Percentiles rank a stretch among this genome's conserved stretches.
Conservation (phyloP, 23 tunicate species). For the Oikopleura vanhoeffeni region DNA sequence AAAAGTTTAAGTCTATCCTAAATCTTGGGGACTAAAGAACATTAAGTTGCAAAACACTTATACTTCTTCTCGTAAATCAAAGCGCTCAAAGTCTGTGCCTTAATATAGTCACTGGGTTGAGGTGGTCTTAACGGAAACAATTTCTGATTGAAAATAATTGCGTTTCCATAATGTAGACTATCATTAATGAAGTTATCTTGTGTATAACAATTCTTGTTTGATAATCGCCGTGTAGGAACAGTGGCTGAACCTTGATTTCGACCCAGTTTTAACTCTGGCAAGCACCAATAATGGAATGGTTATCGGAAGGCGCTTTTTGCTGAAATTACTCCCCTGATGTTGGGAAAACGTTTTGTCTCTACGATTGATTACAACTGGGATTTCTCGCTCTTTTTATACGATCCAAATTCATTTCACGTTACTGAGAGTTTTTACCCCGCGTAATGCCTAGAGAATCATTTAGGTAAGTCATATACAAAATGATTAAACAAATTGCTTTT, state of each 20-base stretch:
- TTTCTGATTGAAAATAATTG: too few relatives aligned
- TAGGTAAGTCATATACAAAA: neutral
- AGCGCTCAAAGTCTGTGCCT: too few relatives aligned
- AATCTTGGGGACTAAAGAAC: too few relatives aligned
- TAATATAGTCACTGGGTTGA: too few relatives aligned
- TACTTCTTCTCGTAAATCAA: too few relatives aligned
- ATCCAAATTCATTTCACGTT: neutral
- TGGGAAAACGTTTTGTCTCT: neutral
- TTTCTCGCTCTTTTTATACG: neutral
- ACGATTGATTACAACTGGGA: slow-evolving; percentile 16
- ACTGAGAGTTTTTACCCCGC: neutral
- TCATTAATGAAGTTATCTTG: too few relatives aligned
- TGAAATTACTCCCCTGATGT: neutral
- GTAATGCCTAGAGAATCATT: neutral
- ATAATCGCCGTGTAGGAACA: too few relatives aligned
- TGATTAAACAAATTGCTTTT: neutral
- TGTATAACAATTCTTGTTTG: too few relatives aligned
- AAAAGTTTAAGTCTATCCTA: too few relatives aligned
- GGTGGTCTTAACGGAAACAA: too few relatives aligned
- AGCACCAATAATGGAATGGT: slow-evolving; percentile 1
- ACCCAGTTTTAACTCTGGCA: neutral
- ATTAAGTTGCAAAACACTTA: too few relatives aligned
- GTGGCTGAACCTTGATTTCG: neutral
- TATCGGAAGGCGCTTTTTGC: neutral
- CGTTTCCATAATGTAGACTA: too few relatives aligned